Conservation (phyloP, 1,140 invertebrate genomes). For the Macrostomum lignano region DNA sequence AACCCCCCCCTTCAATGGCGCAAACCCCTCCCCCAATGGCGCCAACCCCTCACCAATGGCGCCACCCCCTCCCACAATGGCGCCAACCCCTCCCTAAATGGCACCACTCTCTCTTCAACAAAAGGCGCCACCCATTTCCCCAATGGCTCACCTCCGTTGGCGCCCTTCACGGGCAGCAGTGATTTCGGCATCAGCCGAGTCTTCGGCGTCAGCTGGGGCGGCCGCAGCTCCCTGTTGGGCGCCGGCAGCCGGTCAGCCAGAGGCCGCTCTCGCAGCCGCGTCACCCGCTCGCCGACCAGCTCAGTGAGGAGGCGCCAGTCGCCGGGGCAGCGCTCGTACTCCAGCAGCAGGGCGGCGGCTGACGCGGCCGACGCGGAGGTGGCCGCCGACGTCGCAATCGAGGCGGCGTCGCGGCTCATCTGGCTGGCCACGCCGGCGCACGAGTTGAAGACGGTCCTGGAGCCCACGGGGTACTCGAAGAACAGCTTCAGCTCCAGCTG, state of each 20-base stretch:
- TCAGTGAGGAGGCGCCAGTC: conserved; percentile 22
- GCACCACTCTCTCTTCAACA: no score
- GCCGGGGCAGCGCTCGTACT: no score
- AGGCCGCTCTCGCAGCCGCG: conserved; percentile 19
- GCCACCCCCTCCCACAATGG: no score
- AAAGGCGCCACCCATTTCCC: no score
- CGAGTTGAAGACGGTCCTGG: conserved; percentile 17
- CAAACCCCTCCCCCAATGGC: no score
- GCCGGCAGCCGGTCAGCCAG: conserved; percentile 19
- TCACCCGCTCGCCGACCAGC: conserved; percentile 16
- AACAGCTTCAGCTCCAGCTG: conserved; percentile 19
- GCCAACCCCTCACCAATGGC: no score
- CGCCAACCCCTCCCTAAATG: no score
- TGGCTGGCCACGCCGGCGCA: conserved; percentile 15
- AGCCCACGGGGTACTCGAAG: conserved; percentile 23
- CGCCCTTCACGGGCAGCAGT: conserved; percentile 12
- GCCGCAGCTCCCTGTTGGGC: conserved; percentile 9
- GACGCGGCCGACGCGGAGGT: conserved; percentile 5
- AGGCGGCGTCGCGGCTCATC: no score
- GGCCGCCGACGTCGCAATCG: conserved; percentile 24
- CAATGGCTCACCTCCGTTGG: conserved; percentile 20
- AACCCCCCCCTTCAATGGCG: no score
- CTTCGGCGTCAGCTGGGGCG: conserved; percentile 10
- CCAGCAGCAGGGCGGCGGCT: no score
- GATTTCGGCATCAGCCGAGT: conserved; percentile 13